Base-by-base conservation (phyloP, 37 sponge, comb jelly and placozoan genomes). In the Halisarca cf. caerulea region DNA sequence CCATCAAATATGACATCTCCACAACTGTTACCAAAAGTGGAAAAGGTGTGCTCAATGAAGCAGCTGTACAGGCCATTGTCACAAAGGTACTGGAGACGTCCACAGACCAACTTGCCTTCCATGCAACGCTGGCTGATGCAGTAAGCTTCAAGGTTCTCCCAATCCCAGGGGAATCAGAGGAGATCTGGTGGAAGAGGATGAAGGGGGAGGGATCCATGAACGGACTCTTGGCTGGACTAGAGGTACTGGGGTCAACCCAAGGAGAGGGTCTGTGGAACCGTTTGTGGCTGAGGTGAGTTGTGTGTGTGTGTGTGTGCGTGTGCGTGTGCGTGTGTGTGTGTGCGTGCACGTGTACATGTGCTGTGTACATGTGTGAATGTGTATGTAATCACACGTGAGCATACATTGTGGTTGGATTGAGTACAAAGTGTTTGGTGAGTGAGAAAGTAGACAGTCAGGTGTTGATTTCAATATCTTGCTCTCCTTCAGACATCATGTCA, bases 221-320 rank as follows among this genome's bases (percentile, higher is more conserved):
- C 9, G 90, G 93, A 35, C 61, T 85, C 25, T 85, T 59, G 47
- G 60, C 59, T n/a, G 93, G 93, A 11, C 88, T 93, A 8, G 86
- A 93, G 57, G 84, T 80, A 0, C 73, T 93, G 33, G 93, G 86
- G 7, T 83, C 84, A 23, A 43, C 87, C 0, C 87, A 83, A 15
- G 93, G 93, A 28, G 85, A 87, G 33, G 80, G 80, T 28, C 88
- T 93, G 32, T 93, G 93, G 93, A 89, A 93, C 74, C 89, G 89
- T 47, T 87, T 93, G 20, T 89, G 80, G 69, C 43, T 28, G 28
- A 89, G 93, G 93, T 93, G 42, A 64, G 79, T 59, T 33, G 34
- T 72, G 69, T 11, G n/a, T n/a, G n/a, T n/a, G n/a, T n/a, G n/a
- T n/a, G n/a, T n/a, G n/a, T n/a, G n/a, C n/a, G n/a, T n/a, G 15